Percentiles rank a stretch among this genome's conserved stretches.
Evolutionary conservation across 1,140 invertebrate species (phyloP).

Genomic region (Uloborus diversus): DNA sequence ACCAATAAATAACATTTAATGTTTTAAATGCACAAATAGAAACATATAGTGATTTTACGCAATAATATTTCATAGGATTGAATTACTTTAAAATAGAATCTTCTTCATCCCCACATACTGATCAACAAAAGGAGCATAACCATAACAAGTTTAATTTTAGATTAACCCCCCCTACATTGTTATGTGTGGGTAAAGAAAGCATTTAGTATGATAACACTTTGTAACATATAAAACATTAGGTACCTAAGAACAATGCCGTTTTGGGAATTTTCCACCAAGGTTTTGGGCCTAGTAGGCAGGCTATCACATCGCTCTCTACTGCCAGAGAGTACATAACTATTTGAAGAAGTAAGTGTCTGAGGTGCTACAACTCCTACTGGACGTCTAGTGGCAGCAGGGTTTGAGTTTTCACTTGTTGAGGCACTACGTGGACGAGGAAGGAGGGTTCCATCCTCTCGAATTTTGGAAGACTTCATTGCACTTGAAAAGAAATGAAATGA

Average conservation of each 20-base stretch:
- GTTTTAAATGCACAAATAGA: too few species aligned
- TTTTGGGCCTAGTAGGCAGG: constrained; percentile 76
- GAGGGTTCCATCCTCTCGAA: constrained; percentile 42
- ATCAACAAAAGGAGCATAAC: too few species aligned
- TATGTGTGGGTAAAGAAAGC: too few species aligned
- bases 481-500: constrained; percentile 27
- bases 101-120: too few species aligned
- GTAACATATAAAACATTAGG: too few species aligned
- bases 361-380: constrained; percentile 43
- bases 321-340: constrained; percentile 8
- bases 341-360: constrained; percentile 4
- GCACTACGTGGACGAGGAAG: constrained; percentile 55
- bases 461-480: constrained; percentile 58
- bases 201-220: too few species aligned
- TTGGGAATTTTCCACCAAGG: constrained; percentile 70
- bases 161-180: too few species aligned
- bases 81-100: too few species aligned
- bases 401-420: constrained; percentile 57
- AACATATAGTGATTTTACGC: too few species aligned
- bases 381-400: constrained; percentile 45
- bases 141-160: too few species aligned
- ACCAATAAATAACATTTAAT: too few species aligned
- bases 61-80: too few species aligned
- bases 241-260: constrained; percentile 9
- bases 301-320: constrained; percentile 79